Conservation (phyloP, 2,888 invertebrate species). For the Cylloceria caligata region DNA sequence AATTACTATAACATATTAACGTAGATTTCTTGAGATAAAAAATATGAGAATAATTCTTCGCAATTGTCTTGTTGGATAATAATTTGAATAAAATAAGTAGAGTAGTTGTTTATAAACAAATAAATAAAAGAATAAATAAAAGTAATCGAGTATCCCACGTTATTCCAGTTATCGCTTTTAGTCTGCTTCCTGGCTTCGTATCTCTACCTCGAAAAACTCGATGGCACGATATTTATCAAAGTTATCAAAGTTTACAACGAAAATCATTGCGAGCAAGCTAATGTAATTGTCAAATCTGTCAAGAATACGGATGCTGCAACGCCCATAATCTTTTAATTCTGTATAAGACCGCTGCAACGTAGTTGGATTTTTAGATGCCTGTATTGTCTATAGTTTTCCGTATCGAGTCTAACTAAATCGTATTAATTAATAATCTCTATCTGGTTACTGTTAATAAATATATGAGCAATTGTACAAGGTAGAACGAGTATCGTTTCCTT, state of each 20-base stretch:
- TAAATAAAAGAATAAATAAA: not conserved
- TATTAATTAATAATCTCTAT: not conserved
- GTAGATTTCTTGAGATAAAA: not conserved
- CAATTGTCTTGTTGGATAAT: not conserved
- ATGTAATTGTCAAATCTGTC: no score
- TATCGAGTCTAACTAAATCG: not conserved
- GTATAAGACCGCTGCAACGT: no score
- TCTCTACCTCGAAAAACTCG: not conserved
- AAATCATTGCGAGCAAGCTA: no score
- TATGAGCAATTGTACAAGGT: not conserved
- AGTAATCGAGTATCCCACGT: not conserved
- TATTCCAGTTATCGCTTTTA: not conserved
- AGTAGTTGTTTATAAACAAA: not conserved
- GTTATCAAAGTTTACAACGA: no score
- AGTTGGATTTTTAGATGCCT: no score
- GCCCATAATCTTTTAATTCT: no score
- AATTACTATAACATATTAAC: not conserved
- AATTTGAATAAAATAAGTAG: not conserved
- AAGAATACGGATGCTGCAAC: no score
- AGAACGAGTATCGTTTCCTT: not conserved
- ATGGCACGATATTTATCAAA: no score
- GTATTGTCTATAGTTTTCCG: no score
- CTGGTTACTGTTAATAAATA: not conserved
- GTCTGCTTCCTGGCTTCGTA: not conserved
- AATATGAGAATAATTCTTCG: not conserved